Conservation (phyloP, 2,888 invertebrate species). For the Liopterus haemorrhoidalis region DNA sequence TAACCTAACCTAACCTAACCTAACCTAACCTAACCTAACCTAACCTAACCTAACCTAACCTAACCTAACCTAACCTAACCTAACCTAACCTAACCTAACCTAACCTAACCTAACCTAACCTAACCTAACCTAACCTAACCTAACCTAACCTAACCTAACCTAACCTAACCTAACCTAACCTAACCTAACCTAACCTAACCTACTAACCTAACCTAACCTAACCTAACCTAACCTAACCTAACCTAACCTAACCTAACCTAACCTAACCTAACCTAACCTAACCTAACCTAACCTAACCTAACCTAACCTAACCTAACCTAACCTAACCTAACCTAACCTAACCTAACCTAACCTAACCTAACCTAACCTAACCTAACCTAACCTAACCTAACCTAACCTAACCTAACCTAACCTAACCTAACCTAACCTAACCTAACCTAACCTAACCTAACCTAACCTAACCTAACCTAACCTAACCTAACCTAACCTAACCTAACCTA, state of each 20-base stretch:
- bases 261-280: slow-evolving; percentile 8
- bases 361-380: background rate
- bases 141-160: slow-evolving; percentile 5
- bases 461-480: slow-evolving; percentile 6
- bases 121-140: slow-evolving; percentile 8
- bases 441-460: background rate
- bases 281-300: slow-evolving; percentile 7
- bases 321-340: slow-evolving; percentile 2
- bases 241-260: slow-evolving; percentile 7
- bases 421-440: slow-evolving; percentile 6
- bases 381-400: slow-evolving; percentile 1
- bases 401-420: slow-evolving; percentile 9
- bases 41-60: too few relatives aligned
- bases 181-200: slow-evolving; percentile 10
- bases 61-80: slow-evolving; percentile 6
- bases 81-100: slow-evolving; percentile 6
- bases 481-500: slow-evolving; percentile 6
- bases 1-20: too few relatives aligned
- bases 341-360: background rate
- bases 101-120: too few relatives aligned
- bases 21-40: too few relatives aligned
- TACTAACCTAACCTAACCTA: slow-evolving; percentile 6
- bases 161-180: slow-evolving; percentile 8
- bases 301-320: slow-evolving; percentile 1
- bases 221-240: slow-evolving; percentile 8